Conservation (phyloP, 2,113 vertebrate species). For the Odontesthes bonariensis region DNA sequence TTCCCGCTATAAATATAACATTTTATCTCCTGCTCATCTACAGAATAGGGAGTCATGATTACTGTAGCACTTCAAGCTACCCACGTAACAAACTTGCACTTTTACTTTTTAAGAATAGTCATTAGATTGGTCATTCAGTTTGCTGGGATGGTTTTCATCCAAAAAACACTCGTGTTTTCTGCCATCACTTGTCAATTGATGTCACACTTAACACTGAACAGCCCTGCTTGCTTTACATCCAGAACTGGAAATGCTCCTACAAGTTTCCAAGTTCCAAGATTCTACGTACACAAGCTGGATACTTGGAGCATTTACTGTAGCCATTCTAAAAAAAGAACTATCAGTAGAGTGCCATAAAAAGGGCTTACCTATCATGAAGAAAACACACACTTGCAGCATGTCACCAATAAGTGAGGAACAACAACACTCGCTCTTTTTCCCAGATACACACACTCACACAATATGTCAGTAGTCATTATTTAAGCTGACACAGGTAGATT, state of each 20-base stretch:
- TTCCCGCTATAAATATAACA: slow-evolving; percentile 44
- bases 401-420: slow-evolving; percentile 49
- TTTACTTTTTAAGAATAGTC: slow-evolving; percentile 41
- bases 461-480: slow-evolving; percentile 71
- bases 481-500: slow-evolving; percentile 78
- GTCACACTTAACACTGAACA: slow-evolving; percentile 6
- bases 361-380: slow-evolving; percentile 16
- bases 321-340: neutral
- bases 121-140: slow-evolving; percentile 57
- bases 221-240: neutral
- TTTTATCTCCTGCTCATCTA: slow-evolving; percentile 46
- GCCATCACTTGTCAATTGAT: slow-evolving; percentile 13
- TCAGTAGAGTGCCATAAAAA: neutral
- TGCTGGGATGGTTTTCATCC: slow-evolving; percentile 19
- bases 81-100: slow-evolving; percentile 44
- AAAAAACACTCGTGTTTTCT: slow-evolving; percentile 28
- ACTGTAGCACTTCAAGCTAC: slow-evolving; percentile 33
- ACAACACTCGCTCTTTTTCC: neutral
- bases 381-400: slow-evolving; percentile 38
- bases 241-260: neutral
- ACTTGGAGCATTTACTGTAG: neutral
- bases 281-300: neutral
- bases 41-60: slow-evolving; percentile 44
- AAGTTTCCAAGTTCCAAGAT: slow-evolving; percentile 19
- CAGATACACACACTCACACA: slow-evolving; percentile 29